Evolutionary conservation across 37 sponge, comb jelly and placozoan genomes (phyloP).

Genomic region (Dysidea cf. avara): DNA sequence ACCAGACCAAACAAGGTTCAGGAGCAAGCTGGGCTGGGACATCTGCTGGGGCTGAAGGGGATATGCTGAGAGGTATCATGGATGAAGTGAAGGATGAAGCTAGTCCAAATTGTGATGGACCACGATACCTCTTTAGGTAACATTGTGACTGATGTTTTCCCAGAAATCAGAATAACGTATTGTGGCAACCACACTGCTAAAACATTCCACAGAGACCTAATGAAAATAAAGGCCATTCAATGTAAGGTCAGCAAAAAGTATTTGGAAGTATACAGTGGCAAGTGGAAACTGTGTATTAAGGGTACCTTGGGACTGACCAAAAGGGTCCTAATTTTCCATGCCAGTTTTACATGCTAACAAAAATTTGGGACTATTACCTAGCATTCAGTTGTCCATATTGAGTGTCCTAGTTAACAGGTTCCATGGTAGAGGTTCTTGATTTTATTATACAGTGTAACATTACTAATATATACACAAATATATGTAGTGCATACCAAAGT

Average conservation of each 20-base stretch:
- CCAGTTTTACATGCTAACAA: too few species aligned
- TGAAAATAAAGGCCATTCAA: slow-evolving; percentile 9
- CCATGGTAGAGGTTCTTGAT: too few species aligned
- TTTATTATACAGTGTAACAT: too few species aligned
- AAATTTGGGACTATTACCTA: too few species aligned
- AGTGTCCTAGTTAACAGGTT: too few species aligned
- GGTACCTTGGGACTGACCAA: too few species aligned
- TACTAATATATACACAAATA: too few species aligned
- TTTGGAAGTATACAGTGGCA: too few species aligned
- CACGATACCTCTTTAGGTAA: slow-evolving; percentile 13
- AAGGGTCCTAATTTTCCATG: too few species aligned
- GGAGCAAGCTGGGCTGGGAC: slow-evolving; percentile 7
- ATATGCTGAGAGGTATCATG: slow-evolving; percentile 23
- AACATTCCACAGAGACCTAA: slow-evolving; percentile 28
- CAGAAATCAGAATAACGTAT: slow-evolving; percentile 17
- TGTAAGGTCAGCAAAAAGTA: slow-evolving; percentile 4
- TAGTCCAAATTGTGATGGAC: slow-evolving; percentile 20
- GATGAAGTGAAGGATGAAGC: slow-evolving; percentile 21
- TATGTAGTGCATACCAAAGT: too few species aligned
- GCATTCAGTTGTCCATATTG: too few species aligned
- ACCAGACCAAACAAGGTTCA: not conserved
- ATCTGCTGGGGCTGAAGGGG: slow-evolving; percentile 17
- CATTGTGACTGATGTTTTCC: slow-evolving; percentile 7
- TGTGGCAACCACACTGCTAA: slow-evolving; percentile 28
- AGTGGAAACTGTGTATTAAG: too few species aligned